Evolutionary conservation across 2,113 vertebrate genomes (phyloP).

Genomic region (Anarrhichthys ocellatus): DNA sequence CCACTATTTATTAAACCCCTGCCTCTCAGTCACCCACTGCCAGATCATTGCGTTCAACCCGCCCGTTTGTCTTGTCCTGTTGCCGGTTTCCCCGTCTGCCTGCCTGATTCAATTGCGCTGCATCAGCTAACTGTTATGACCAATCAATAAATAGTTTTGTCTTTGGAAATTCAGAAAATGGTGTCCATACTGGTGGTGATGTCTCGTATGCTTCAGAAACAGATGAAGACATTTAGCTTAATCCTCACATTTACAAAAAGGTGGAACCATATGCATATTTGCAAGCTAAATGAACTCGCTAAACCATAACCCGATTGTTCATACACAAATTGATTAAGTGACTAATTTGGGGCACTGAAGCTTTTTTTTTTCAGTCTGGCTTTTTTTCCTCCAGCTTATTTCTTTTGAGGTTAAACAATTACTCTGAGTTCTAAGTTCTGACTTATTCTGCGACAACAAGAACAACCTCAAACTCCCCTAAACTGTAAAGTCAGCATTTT

Average conservation of each 20-base stretch:
- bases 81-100: too few species aligned
- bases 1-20: too few species aligned
- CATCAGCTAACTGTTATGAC: neutral
- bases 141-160: neutral
- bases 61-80: too few species aligned
- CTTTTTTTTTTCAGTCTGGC: neutral
- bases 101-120: neutral
- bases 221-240: too few species aligned
- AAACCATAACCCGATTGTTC: neutral
- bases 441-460: neutral
- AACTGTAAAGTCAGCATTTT: constrained; percentile 23
- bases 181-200: too few species aligned
- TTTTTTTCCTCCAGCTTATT: neutral
- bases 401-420: neutral
- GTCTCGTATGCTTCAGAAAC: too few species aligned
- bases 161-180: too few species aligned
- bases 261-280: neutral
- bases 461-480: neutral
- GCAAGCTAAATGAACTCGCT: neutral
- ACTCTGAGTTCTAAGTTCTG: neutral
- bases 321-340: neutral
- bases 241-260: neutral
- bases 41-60: too few species aligned
- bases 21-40: too few species aligned
- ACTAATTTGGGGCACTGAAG: neutral